These are phyloP conservation scores for Bombus picipes DNA, from an alignment of 1,140 invertebrate genomes.

Conservation along the genomic window DNA sequence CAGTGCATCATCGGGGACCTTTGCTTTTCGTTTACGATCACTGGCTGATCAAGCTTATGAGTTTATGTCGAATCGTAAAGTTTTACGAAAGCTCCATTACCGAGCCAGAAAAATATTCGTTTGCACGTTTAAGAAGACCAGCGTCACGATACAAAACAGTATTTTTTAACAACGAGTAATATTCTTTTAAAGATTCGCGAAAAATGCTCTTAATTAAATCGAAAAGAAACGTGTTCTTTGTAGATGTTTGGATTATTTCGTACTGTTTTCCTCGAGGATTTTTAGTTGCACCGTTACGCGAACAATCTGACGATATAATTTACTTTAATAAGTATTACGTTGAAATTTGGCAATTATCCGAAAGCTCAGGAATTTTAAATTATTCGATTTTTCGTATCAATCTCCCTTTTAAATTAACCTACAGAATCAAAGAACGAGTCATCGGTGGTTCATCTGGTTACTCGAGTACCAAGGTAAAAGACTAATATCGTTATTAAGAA, in stretches of 20 bases:
- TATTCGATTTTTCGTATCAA: background rate
- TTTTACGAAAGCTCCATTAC: background rate
- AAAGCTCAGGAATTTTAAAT: background rate
- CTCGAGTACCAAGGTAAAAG: background rate
- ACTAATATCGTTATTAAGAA: background rate
- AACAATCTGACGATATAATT: too few species aligned
- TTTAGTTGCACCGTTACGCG: too few species aligned
- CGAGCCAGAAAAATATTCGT: background rate
- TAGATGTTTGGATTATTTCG: too few species aligned
- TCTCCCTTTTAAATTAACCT: background rate
- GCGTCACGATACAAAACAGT: too few species aligned
- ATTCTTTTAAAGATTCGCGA: too few species aligned
- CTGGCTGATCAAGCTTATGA: background rate
- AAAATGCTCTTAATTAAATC: too few species aligned
- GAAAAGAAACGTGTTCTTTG: too few species aligned
- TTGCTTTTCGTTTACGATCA: background rate
- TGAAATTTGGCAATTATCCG: background rate
- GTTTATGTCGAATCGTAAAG: constrained; percentile 1
- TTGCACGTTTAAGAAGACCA: too few species aligned
- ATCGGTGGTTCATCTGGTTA: background rate
- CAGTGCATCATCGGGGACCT: background rate
- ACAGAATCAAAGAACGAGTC: background rate
- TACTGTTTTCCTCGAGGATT: too few species aligned
- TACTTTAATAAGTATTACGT: background rate
- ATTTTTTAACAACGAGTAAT: too few species aligned